phyloP scores from a whole-genome alignment of 2,888 invertebrate genomes.

The Dioctria rufipes region DNA sequence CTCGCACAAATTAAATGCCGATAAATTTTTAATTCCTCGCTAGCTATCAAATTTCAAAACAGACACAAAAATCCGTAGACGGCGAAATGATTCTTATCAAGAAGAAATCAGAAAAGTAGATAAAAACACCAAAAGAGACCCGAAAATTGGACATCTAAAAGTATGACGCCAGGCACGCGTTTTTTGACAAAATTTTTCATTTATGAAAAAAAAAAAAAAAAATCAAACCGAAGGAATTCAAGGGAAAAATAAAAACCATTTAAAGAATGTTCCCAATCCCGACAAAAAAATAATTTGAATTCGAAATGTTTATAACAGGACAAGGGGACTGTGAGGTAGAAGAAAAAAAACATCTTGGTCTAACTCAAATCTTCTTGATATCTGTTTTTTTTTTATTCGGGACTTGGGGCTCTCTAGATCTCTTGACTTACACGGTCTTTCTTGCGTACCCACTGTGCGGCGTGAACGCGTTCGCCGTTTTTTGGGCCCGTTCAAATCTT shows the following conservation, averaged over 20 bases:
- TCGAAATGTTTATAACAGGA: conserved; percentile 31
- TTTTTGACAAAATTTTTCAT: conserved; percentile 48
- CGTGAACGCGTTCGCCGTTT: conserved; percentile 35
- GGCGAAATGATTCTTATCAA: conserved; percentile 39
- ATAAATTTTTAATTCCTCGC: conserved; percentile 49
- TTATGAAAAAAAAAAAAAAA: conserved; percentile 18
- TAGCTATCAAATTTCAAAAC: conserved; percentile 46
- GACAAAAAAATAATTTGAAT: conserved; percentile 47
- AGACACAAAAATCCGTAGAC: not conserved
- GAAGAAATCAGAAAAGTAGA: conserved; percentile 36
- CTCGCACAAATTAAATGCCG: conserved; percentile 54
- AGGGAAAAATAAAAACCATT: conserved; percentile 8
- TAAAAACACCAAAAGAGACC: conserved; percentile 41
- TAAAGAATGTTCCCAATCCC: conserved; percentile 38
- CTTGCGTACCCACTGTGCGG: conserved; percentile 19
- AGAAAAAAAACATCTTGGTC: conserved; percentile 24
- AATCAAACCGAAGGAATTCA: conserved; percentile 5
- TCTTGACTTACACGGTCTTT: conserved; percentile 23
- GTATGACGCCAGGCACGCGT: conserved; percentile 54
- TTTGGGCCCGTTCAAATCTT: conserved; percentile 18
- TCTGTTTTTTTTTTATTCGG: not conserved
- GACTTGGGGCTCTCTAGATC: not conserved
- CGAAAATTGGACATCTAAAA: conserved; percentile 29
- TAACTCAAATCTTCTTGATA: conserved; percentile 22
- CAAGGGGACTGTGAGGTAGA: conserved; percentile 27